Percentiles rank a stretch among this genome's conserved stretches.
Conservation (phyloP, 2,888 invertebrate species). For the Drosophila formosana region DNA sequence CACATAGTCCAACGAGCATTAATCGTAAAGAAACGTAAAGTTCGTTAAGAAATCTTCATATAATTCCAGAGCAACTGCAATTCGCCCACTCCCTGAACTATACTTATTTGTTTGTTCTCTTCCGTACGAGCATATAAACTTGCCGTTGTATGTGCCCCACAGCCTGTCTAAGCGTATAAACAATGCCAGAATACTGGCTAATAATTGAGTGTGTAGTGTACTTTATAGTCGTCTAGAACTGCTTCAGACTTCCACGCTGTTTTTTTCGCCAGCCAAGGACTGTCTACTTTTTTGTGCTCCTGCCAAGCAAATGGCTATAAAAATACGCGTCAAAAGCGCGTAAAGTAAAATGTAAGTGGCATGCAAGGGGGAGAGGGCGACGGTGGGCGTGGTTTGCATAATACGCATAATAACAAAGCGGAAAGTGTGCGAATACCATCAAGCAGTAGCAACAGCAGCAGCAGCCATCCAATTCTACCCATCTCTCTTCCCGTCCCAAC, state of each 20-base stretch:
- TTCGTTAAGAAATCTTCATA: no score
- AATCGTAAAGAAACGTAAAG: background rate
- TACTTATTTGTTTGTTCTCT: slow-evolving; percentile 3
- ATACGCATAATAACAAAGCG: slow-evolving; percentile 79
- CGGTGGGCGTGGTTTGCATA: slow-evolving; percentile 65
- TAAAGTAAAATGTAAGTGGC: slow-evolving; percentile 78
- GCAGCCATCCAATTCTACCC: slow-evolving; percentile 19
- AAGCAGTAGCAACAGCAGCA: slow-evolving; percentile 49
- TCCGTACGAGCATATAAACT: slow-evolving; percentile 6
- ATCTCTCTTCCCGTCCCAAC: slow-evolving; percentile 4
- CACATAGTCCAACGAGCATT: no score
- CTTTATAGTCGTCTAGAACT: slow-evolving; percentile 28
- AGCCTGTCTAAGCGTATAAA: background rate
- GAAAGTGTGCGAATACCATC: slow-evolving; percentile 73
- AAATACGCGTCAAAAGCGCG: slow-evolving; percentile 70
- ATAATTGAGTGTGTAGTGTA: slow-evolving; percentile 29
- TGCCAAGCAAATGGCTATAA: slow-evolving; percentile 61
- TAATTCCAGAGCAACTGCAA: background rate
- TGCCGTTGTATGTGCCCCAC: background rate
- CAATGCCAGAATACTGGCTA: background rate
- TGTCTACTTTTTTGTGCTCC: slow-evolving; percentile 43
- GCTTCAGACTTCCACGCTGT: background rate
- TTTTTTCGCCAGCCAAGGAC: slow-evolving; percentile 35
- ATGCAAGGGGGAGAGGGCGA: slow-evolving; percentile 22
- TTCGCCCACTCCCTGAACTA: background rate